phyloP scores from a whole-genome alignment of 1,140 invertebrate genomes.

The Polypedilum vanderplanki region DNA sequence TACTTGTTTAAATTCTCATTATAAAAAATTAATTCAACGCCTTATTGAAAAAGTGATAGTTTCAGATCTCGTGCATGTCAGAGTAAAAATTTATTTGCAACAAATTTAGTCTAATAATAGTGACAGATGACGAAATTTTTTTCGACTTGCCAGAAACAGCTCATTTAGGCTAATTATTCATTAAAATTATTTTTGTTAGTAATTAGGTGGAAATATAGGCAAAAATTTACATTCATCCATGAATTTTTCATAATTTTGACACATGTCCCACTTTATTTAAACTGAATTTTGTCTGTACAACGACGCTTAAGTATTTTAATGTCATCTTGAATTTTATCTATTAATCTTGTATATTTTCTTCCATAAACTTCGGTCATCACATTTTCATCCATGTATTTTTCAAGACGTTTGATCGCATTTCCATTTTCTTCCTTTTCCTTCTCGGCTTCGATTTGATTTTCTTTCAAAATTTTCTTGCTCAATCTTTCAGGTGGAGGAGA shows the following conservation, averaged over 20 bases:
- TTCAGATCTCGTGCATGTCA: slow-evolving; percentile 4
- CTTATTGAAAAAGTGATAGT: background rate
- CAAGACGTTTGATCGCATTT: background rate
- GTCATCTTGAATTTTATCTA: slow-evolving; percentile 15
- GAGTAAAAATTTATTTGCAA: slow-evolving; percentile 6
- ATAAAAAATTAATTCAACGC: no score
- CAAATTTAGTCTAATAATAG: background rate
- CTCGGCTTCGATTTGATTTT: background rate
- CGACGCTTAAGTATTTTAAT: background rate
- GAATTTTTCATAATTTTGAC: background rate
- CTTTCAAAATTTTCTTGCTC: background rate
- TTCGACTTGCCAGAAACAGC: background rate
- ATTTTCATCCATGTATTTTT: slow-evolving; percentile 1
- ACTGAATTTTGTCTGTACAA: background rate
- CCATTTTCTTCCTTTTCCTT: background rate
- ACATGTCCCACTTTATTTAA: background rate
- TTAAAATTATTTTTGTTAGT: slow-evolving; percentile 14
- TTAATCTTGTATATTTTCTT: background rate
- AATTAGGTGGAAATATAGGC: background rate
- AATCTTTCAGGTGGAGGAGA: background rate
- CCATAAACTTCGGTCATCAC: background rate
- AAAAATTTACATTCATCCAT: background rate
- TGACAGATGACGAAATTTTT: background rate
- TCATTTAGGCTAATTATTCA: background rate
- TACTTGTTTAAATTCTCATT: no score